Percentiles rank a stretch among this genome's conserved stretches.
Evolutionary conservation across 2,797 vertebrate species (phyloP).

Genomic region (Coccyzus lansbergi): DNA sequence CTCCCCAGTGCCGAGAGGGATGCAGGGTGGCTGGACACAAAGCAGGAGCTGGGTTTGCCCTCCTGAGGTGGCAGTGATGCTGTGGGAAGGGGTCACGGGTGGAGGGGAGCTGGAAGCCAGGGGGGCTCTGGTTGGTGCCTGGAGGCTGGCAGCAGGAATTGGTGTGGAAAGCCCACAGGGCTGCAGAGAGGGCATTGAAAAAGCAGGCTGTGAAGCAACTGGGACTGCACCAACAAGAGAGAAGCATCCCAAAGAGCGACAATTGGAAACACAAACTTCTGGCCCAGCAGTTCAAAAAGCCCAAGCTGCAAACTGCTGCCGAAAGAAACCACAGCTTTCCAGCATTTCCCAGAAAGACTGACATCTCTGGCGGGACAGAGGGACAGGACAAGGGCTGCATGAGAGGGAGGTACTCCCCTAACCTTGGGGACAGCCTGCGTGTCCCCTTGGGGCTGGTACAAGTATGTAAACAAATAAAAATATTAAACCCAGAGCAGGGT

Average conservation of each 20-base stretch:
- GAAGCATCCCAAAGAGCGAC: neutral
- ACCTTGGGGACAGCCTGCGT: neutral
- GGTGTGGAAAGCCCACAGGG: neutral
- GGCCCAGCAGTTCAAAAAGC: neutral
- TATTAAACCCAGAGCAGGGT: slow-evolving; percentile 3
- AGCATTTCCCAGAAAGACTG: neutral
- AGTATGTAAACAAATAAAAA: slow-evolving; percentile 39
- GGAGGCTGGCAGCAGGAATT: neutral
- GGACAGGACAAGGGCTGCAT: neutral
- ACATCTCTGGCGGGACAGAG: neutral
- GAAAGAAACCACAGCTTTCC: neutral
- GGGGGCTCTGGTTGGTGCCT: neutral
- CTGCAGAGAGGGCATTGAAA: neutral
- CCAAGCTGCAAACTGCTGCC: neutral
- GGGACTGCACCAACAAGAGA: neutral
- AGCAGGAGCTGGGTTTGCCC: fast-evolving
- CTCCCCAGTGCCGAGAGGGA: no score
- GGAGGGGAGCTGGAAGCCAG: neutral
- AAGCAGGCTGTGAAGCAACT: neutral
- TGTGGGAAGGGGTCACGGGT: neutral
- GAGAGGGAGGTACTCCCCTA: neutral
- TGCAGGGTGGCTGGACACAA: no score
- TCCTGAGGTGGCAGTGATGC: fast-evolving
- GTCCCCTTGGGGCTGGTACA: neutral
- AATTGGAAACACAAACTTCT: slow-evolving; percentile 54